Conservation (phyloP, 2,113 vertebrate species). For the crab-eating macaque (Macaca fascicularis) region DNA sequence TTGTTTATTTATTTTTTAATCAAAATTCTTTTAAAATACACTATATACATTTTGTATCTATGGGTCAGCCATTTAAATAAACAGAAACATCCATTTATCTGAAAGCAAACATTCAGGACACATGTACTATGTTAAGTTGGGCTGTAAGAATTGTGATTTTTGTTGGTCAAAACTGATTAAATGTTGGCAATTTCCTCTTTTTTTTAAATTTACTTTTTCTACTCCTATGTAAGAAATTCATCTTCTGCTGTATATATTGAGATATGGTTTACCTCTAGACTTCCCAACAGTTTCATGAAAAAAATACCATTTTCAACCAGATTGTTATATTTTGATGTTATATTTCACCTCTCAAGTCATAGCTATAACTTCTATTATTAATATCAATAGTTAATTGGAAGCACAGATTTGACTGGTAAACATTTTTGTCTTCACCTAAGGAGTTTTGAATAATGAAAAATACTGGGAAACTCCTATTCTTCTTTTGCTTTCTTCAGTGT, state of each 20-base stretch:
- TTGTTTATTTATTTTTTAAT: background rate
- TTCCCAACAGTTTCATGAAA: slow-evolving; percentile 22
- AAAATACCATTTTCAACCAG: slow-evolving; percentile 41
- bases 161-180: background rate
- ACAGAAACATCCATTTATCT: slow-evolving; percentile 53
- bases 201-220: background rate
- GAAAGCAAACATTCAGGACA: slow-evolving; percentile 68
- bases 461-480: background rate
- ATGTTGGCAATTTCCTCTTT: slow-evolving; percentile 1
- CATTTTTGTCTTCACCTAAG: slow-evolving; percentile 55
- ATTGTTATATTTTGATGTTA: slow-evolving; percentile 1
- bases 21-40: slow-evolving; percentile 14
- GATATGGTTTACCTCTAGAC: slow-evolving; percentile 24
- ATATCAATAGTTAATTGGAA: slow-evolving; percentile 45
- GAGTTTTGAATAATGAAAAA: slow-evolving; percentile 62
- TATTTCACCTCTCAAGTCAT: slow-evolving; percentile 16
- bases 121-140: background rate
- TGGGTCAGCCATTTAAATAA: slow-evolving; percentile 57
- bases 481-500: slow-evolving; percentile 10
- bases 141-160: background rate
- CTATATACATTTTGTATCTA: background rate
- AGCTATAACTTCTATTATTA: background rate
- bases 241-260: slow-evolving; percentile 8
- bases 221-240: background rate
- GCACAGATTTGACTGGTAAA: slow-evolving; percentile 59